phyloP scores from a whole-genome alignment of 2,797 vertebrate species.

The Meda fulgida region DNA sequence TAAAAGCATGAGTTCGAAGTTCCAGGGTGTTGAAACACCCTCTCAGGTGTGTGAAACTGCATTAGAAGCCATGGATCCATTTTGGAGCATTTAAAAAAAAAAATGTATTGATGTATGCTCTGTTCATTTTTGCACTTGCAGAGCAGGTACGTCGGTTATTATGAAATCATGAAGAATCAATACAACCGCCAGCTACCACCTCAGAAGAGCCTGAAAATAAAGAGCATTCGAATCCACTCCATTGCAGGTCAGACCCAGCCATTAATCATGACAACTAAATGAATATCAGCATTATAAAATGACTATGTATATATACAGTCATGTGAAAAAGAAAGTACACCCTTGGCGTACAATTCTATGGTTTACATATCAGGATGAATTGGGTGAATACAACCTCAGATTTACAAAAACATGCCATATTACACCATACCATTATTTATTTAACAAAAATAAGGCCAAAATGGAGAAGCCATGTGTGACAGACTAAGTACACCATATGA shows the following conservation, averaged over 20 bases:
- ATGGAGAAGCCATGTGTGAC: neutral
- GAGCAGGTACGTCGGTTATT: constrained; percentile 95
- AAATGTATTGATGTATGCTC: neutral
- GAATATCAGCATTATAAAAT: neutral
- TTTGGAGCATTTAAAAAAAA: too few species aligned
- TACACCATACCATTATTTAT: neutral
- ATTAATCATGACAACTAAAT: neutral
- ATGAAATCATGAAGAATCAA: constrained; percentile 88
- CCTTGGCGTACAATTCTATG: too few species aligned
- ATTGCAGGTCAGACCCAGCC: constrained; percentile 79
- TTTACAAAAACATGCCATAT: too few species aligned
- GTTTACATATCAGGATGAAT: too few species aligned
- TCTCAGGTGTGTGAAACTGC: constrained; percentile 84
- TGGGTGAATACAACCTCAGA: too few species aligned
- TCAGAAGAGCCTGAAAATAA: constrained; percentile 81
- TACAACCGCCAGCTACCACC: constrained; percentile 86
- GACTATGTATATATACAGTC: too few species aligned
- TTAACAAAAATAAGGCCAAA: neutral
- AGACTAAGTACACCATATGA: too few species aligned
- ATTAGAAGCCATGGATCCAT: neutral
- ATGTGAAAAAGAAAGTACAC: too few species aligned
- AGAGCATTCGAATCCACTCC: constrained; percentile 86
- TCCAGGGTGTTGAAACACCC: constrained; percentile 96
- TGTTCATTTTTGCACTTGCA: constrained; percentile 67
- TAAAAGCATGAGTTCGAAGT: constrained; percentile 88